These are phyloP conservation scores for Lasioglossum morio DNA, from an alignment of 2,888 invertebrate species.

Conservation along the genomic window DNA sequence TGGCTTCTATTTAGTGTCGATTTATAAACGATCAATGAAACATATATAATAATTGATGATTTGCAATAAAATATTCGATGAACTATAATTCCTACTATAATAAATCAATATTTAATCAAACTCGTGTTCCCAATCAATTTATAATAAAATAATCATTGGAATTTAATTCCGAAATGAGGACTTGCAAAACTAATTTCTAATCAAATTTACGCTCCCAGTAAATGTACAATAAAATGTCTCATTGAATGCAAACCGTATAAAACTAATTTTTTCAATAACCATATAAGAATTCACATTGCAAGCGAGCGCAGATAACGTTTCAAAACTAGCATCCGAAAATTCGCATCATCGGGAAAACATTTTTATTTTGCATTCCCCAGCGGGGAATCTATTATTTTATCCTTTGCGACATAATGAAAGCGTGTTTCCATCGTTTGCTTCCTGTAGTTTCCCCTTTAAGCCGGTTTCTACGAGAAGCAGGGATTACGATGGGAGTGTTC, in stretches of 20 bases:
- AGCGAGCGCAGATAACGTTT: background rate
- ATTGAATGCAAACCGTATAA: background rate
- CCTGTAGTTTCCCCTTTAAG: background rate
- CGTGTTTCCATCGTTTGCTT: background rate
- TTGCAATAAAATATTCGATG: too few species aligned
- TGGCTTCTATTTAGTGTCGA: background rate
- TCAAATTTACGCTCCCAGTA: background rate
- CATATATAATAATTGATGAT: too few species aligned
- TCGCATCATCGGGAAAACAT: background rate
- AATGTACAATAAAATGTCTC: background rate
- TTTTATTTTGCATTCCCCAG: background rate
- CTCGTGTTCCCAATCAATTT: background rate
- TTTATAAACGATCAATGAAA: too few species aligned
- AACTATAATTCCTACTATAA: too few species aligned
- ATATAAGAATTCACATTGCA: too few species aligned
- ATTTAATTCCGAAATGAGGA: too few species aligned
- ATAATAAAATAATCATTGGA: background rate
- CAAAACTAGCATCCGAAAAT: background rate
- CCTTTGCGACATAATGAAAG: constrained; percentile 1
- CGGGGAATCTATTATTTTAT: background rate
- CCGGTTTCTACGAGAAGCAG: background rate
- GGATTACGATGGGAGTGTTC: background rate
- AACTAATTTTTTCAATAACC: background rate
- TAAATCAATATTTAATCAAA: background rate
- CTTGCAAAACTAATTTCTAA: background rate